Conservation (phyloP, 2,797 vertebrate genomes). For the Acipenser oxyrinchus region DNA sequence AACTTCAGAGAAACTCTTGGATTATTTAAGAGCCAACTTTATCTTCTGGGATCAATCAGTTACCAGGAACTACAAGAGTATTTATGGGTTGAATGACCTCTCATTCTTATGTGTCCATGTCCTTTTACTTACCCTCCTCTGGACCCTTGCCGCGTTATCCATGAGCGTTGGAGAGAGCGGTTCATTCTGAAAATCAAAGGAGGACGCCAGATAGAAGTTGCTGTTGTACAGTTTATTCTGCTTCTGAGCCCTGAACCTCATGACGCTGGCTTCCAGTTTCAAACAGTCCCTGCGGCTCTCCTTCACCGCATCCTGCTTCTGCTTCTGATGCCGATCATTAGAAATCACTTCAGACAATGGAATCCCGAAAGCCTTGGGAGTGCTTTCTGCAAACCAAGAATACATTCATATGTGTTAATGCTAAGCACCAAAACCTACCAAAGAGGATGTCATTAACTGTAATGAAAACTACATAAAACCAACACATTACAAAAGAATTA, state of each 20-base stretch:
- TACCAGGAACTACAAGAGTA: too few relatives aligned
- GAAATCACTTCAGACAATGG: slow-evolving; percentile 71
- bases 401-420: too few relatives aligned
- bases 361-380: slow-evolving; percentile 75
- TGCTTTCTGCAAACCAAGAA: slow-evolving; percentile 44
- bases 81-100: too few relatives aligned
- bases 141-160: slow-evolving; percentile 46
- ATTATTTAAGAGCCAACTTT: too few relatives aligned
- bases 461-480: too few relatives aligned
- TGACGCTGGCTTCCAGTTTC: slow-evolving; percentile 70
- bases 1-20: neutral
- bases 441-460: too few relatives aligned
- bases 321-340: slow-evolving; percentile 65
- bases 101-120: neutral
- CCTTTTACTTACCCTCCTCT: slow-evolving; percentile 49
- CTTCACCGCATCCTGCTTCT: slow-evolving; percentile 62
- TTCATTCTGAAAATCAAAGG: slow-evolving; percentile 33
- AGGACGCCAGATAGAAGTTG: slow-evolving; percentile 23
- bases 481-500: too few relatives aligned
- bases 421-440: too few relatives aligned
- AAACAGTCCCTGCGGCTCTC: slow-evolving; percentile 68
- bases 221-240: slow-evolving; percentile 33
- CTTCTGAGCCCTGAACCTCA: slow-evolving; percentile 65
- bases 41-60: too few relatives aligned
- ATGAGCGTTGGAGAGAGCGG: slow-evolving; percentile 37